Percentiles rank a stretch among this genome's conserved stretches.
Evolutionary conservation across 2,888 invertebrate species (phyloP).

Genomic region (Eristalis intricaria): DNA sequence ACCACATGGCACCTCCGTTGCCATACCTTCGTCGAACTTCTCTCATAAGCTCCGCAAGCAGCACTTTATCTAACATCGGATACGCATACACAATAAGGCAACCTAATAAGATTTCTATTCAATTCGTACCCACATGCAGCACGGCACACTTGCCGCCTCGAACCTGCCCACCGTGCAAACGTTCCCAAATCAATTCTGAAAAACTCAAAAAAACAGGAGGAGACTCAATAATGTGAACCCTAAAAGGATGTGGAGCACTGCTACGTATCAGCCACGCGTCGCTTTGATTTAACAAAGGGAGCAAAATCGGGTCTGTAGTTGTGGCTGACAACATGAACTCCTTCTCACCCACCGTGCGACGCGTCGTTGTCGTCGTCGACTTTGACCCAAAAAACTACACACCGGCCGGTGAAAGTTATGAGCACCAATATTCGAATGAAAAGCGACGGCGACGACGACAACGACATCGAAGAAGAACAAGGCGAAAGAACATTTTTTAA

Average conservation of each 20-base stretch:
- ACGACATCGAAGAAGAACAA: not conserved
- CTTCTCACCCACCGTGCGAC: no score
- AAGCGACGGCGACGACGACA: not conserved
- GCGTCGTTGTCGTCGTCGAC: not conserved
- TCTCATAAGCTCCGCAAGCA: not conserved
- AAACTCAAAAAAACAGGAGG: not conserved
- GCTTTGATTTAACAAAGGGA: not conserved
- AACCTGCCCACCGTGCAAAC: conserved; percentile 15
- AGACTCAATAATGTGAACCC: conserved; percentile 17
- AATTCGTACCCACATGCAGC: conserved; percentile 7
- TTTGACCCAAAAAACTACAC: conserved; percentile 26
- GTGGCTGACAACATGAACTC: not conserved
- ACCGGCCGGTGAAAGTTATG: conserved; percentile 9
- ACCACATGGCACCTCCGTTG: conserved; percentile 11
- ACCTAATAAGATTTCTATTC: conserved; percentile 40
- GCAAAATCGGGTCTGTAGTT: not conserved
- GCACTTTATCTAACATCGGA: conserved; percentile 8
- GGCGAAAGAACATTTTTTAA: conserved; percentile 14
- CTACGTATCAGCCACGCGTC: conserved; percentile 20
- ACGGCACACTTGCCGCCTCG: not conserved
- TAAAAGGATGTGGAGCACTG: not conserved
- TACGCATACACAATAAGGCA: conserved; percentile 14
- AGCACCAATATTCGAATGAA: conserved; percentile 23
- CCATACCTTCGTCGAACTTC: not conserved
- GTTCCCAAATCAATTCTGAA: conserved; percentile 11